These are phyloP conservation scores for Drosophila baimaii DNA, from an alignment of 1,140 invertebrate genomes.

Conservation along the genomic window DNA sequence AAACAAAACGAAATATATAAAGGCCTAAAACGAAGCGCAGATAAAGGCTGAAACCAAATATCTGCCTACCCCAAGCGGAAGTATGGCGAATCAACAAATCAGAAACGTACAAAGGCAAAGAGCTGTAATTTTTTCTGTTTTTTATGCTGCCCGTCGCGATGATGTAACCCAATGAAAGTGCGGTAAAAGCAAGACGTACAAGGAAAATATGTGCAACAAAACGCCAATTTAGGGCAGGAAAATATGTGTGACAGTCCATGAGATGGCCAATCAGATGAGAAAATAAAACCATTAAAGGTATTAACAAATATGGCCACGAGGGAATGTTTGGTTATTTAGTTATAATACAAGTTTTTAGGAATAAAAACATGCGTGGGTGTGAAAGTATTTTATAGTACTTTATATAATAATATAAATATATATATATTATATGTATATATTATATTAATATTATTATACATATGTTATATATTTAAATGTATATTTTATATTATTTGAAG, in stretches of 20 bases:
- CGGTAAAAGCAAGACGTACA: conserved; percentile 43
- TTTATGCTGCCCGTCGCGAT: conserved; percentile 44
- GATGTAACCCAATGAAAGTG: conserved; percentile 75
- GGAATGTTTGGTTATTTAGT: background rate
- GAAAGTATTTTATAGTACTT: too few relatives aligned
- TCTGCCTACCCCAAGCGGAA: conserved; percentile 61
- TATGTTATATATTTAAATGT: too few relatives aligned
- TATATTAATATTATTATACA: too few relatives aligned
- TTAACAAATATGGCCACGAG: background rate
- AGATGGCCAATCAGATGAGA: background rate
- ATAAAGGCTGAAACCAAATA: conserved; percentile 54
- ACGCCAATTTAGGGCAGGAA: conserved; percentile 34
- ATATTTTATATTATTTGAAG: too few relatives aligned
- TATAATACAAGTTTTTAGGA: background rate
- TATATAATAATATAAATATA: too few relatives aligned
- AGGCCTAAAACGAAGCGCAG: conserved; percentile 56
- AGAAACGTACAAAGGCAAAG: conserved; percentile 48
- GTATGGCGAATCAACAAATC: conserved; percentile 55
- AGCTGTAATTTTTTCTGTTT: conserved; percentile 27
- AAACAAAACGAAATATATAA: conserved; percentile 48
- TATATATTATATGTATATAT: too few relatives aligned
- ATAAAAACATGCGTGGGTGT: background rate
- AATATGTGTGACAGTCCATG: conserved; percentile 27
- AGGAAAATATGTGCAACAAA: conserved; percentile 44
- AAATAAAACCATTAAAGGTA: background rate